Evolutionary conservation across 1,140 invertebrate species (phyloP).

Genomic region (Mycetomoellerius zeteki): DNA sequence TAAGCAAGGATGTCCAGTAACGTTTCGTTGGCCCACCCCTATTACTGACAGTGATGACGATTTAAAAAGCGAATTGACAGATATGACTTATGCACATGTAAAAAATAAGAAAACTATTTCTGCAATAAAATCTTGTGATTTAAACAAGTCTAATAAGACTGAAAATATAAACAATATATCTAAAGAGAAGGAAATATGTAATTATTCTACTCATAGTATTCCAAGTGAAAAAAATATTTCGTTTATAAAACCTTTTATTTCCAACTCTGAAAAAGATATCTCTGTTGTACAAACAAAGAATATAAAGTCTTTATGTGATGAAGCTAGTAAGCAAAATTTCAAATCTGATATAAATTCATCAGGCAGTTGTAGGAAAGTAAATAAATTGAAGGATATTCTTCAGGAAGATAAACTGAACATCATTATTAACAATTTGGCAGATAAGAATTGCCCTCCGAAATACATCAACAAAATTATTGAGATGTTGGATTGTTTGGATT

Average conservation of each 20-base stretch:
- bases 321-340: constrained; percentile 1
- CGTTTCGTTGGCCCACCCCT: constrained; percentile 82
- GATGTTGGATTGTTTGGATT: constrained; percentile 76
- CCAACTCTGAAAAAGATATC: not conserved
- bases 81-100: constrained; percentile 52
- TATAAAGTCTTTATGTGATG: not conserved
- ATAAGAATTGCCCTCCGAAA: constrained; percentile 76
- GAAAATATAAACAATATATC: not conserved
- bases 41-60: constrained; percentile 83
- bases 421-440: constrained; percentile 75
- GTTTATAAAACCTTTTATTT: constrained; percentile 20
- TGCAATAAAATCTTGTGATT: not conserved
- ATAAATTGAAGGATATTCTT: constrained; percentile 71
- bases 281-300: not conserved
- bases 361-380: not conserved
- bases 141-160: too few relatives aligned
- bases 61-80: constrained; percentile 79
- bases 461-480: constrained; percentile 78
- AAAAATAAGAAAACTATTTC: not conserved
- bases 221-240: not conserved
- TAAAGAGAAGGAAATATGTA: not conserved
- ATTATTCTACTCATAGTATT: not conserved
- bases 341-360: not conserved
- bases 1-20: constrained; percentile 63
- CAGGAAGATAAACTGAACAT: constrained; percentile 74